Evolutionary conservation across 2,888 invertebrate species (phyloP), one percentile per base, ranked within the genome.

Genomic region (Chalcis sispes): DNA sequence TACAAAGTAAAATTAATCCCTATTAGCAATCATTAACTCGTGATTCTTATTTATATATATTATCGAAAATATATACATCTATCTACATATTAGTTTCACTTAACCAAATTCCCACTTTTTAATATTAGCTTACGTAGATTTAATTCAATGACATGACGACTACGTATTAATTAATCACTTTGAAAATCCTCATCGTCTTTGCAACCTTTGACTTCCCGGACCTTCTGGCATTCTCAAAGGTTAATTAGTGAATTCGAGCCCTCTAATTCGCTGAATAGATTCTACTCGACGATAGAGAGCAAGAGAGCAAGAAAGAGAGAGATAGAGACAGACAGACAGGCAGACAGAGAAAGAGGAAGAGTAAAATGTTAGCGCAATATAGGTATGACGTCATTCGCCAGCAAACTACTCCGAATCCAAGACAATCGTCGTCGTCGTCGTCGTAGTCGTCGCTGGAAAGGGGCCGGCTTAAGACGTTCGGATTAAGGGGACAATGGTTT

Each of bases 221-320:
- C 29, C 58, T 36, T 48, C 20, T 18, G 42, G 36, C 40, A 71
- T 76, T 73, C 54, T 76, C 61, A 61, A 58, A 73, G 78, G 76
- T 76, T 78, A 73, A 78, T 78, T 78, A 76, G 76, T 69, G 48
- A 71, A 67, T 76, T 78, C 76, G 66, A 66, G 50, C 61, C 64
- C 64, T 73, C 76, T 78, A 78, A 76, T 73, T 78, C 73, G 56
- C 48, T 52, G 73, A 78, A 77, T 75, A 27, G 75, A 75, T 72
- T 54, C 59, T 46, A 10, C 25, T 23, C 1, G n/a, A 15, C 20
- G 46, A 40, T 8, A 1, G 36, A 46, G 48, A 4, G 7, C 13
- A 13, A 42, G 42, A 15, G 15, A 42, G 42, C 15, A 50, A 8
- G 46, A 27, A 18, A 25, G 13, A 8, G n/a, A n/a, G n/a, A n/a